A percentile compares a stretch with the other conserved stretches of the same genome.
Evolutionary conservation across 2,797 vertebrate genomes (phyloP).

Genomic region (Peromyscus nudipes): DNA sequence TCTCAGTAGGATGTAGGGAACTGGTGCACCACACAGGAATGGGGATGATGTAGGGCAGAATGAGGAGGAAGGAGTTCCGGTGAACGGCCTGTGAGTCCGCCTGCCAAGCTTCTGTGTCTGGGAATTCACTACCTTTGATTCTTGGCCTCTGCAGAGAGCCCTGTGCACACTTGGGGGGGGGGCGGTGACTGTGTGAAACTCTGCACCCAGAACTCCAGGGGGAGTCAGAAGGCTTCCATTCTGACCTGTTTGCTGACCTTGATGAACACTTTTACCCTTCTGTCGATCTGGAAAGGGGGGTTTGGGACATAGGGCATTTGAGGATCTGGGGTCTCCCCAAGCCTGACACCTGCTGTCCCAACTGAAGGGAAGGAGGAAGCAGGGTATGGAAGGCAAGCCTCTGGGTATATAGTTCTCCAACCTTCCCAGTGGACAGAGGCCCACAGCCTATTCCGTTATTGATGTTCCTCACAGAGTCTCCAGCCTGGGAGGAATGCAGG

Average conservation of each 20-base stretch:
- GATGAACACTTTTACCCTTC: neutral
- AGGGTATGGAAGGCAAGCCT: neutral
- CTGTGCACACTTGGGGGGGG: neutral
- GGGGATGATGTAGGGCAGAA: neutral
- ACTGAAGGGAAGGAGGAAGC: neutral
- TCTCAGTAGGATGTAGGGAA: neutral
- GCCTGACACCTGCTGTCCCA: neutral
- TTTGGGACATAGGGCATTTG: neutral
- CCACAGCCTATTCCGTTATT: neutral
- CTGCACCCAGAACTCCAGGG: neutral
- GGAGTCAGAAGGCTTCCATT: neutral
- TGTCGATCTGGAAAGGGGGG: slow-evolving; percentile 1
- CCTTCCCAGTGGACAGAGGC: neutral
- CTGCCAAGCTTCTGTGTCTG: neutral
- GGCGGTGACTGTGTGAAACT: neutral
- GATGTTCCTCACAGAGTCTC: neutral
- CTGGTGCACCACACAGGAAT: neutral
- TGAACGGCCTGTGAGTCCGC: fast-evolving
- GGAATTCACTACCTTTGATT: neutral
- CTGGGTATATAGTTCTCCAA: neutral
- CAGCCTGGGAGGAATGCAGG: neutral
- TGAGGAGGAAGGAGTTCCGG: neutral
- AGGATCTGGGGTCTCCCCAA: neutral
- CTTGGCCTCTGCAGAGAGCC: neutral
- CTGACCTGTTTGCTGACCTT: slow-evolving; percentile 53